Percentiles rank a stretch among this genome's conserved stretches.
Evolutionary conservation across 2,888 invertebrate species (phyloP).

Genomic region (Seira musarum): DNA sequence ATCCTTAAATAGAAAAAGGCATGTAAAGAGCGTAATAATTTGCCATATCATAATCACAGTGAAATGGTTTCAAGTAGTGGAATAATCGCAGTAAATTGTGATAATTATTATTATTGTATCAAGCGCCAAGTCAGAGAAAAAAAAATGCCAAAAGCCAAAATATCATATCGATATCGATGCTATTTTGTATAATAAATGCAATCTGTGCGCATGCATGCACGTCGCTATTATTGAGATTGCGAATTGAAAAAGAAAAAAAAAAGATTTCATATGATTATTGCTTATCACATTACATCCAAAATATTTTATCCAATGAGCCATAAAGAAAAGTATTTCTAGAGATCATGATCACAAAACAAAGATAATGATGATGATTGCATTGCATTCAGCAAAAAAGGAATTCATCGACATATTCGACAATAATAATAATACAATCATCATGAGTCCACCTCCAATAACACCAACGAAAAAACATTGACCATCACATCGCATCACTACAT

Average conservation of each 20-base stretch:
- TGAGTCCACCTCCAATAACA: constrained; percentile 51
- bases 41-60: constrained; percentile 7
- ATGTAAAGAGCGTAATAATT: constrained; percentile 33
- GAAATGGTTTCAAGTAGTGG: constrained; percentile 20
- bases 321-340: neutral
- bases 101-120: constrained; percentile 42
- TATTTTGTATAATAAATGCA: neutral
- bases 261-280: constrained; percentile 52
- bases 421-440: constrained; percentile 44
- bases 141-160: constrained; percentile 30
- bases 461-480: constrained; percentile 51
- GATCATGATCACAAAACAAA: constrained; percentile 20
- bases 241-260: constrained; percentile 9
- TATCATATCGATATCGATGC: neutral
- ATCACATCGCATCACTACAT: constrained; percentile 17
- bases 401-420: constrained; percentile 58
- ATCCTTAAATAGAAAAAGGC: constrained; percentile 57
- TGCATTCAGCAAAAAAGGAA: constrained; percentile 50
- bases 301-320: neutral
- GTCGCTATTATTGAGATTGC: neutral
- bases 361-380: constrained; percentile 43
- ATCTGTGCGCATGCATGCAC: neutral
- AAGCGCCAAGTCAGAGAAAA: constrained; percentile 31
- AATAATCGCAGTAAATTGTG: constrained; percentile 42
- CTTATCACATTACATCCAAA: constrained; percentile 48